Conservation (phyloP, 1,140 invertebrate genomes). For the Drosophila albomicans region DNA sequence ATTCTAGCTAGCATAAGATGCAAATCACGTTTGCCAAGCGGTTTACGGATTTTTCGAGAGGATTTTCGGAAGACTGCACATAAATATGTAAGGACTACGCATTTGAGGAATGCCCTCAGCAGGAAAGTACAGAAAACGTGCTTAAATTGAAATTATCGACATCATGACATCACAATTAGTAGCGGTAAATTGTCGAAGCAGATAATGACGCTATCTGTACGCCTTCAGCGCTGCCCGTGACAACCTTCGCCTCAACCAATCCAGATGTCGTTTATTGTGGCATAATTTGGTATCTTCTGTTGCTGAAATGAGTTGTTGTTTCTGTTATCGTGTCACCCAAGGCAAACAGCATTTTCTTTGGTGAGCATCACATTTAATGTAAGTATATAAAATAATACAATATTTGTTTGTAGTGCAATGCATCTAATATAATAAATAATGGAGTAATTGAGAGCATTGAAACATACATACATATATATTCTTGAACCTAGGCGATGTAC, state of each 20-base stretch:
- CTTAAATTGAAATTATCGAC: conserved; percentile 79
- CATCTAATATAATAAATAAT: too few relatives aligned
- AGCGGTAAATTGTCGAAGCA: conserved; percentile 76
- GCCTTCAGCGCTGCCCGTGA: too few relatives aligned
- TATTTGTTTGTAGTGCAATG: too few relatives aligned
- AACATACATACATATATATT: too few relatives aligned
- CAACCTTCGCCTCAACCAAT: neutral
- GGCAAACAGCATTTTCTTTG: too few relatives aligned
- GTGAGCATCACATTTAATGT: too few relatives aligned
- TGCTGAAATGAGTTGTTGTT: conserved; percentile 26
- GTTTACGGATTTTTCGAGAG: conserved; percentile 10
- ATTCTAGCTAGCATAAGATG: conserved; percentile 43
- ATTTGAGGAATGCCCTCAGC: conserved; percentile 37
- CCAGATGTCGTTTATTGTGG: conserved; percentile 20
- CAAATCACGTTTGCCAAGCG: conserved; percentile 57
- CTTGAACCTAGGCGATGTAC: too few relatives aligned
- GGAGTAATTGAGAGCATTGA: too few relatives aligned
- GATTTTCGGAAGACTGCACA: conserved; percentile 32
- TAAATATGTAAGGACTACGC: conserved; percentile 69
- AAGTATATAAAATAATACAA: too few relatives aligned
- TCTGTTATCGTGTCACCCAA: conserved; percentile 49
- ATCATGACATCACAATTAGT: conserved; percentile 79
- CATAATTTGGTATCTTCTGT: conserved; percentile 29
- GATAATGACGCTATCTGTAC: neutral
- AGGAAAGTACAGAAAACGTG: conserved; percentile 46